Percentiles rank a stretch among this genome's conserved stretches.
phyloP scores from a whole-genome alignment of 2,888 invertebrate genomes.

The Argyra leucocephala region DNA sequence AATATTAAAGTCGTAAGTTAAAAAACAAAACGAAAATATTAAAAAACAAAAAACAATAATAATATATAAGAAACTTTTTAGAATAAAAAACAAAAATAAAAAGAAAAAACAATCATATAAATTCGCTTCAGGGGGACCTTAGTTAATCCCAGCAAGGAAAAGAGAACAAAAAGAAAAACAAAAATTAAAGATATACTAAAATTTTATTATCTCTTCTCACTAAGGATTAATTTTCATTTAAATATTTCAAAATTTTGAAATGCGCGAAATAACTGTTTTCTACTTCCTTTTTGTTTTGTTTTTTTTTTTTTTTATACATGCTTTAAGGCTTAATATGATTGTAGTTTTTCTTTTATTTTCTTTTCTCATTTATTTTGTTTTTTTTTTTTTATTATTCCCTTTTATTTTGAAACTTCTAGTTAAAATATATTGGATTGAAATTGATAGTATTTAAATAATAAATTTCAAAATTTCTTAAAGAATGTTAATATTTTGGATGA shows the following conservation, averaged over 20 bases:
- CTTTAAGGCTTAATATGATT: neutral
- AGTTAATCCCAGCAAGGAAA: neutral
- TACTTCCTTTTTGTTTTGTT: neutral
- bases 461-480: too few relatives aligned
- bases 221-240: neutral
- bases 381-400: neutral
- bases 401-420: too few relatives aligned
- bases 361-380: neutral
- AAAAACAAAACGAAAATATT: neutral
- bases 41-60: neutral
- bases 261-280: neutral
- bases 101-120: neutral
- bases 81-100: neutral
- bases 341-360: neutral
- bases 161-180: neutral
- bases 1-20: neutral
- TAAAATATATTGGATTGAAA: too few relatives aligned
- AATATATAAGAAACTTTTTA: neutral
- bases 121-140: neutral
- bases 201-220: conserved; percentile 3
- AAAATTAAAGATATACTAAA: neutral
- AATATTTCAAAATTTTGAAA: neutral
- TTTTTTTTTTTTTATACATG: neutral
- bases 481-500: too few relatives aligned
- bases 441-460: too few relatives aligned